Conservation (phyloP, 2,888 invertebrate genomes). For the Pterostichus niger region DNA sequence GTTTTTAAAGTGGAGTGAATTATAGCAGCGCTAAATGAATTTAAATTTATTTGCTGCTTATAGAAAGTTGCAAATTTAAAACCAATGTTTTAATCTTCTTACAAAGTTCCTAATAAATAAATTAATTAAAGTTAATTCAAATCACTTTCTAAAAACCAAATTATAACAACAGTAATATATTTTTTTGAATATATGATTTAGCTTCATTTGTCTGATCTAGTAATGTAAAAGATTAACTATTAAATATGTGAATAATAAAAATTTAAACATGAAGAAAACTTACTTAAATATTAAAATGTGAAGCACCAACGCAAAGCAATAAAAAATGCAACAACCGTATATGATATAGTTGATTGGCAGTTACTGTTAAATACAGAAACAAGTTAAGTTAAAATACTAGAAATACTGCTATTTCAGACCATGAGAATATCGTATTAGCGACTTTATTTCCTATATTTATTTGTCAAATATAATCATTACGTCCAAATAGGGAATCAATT, state of each 20-base stretch:
- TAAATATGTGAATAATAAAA: no score
- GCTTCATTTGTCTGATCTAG: no score
- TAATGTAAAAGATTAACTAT: no score
- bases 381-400: background rate
- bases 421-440: background rate
- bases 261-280: no score
- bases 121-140: no score
- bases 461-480: slow-evolving; percentile 30
- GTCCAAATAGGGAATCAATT: slow-evolving; percentile 38
- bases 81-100: no score
- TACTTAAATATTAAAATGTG: background rate
- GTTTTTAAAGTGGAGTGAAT: slow-evolving; percentile 1
- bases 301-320: background rate
- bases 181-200: no score
- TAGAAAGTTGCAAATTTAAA: no score
- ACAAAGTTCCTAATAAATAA: no score
- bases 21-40: background rate
- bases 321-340: background rate
- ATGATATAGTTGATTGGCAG: background rate
- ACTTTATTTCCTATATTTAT: slow-evolving; percentile 15
- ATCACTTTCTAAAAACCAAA: no score
- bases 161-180: no score
- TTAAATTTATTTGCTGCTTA: background rate
- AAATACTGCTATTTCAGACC: background rate
- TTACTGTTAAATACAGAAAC: background rate